Evolutionary conservation across 2,113 vertebrate species (phyloP).

Genomic region (Plectropomus leopardus): DNA sequence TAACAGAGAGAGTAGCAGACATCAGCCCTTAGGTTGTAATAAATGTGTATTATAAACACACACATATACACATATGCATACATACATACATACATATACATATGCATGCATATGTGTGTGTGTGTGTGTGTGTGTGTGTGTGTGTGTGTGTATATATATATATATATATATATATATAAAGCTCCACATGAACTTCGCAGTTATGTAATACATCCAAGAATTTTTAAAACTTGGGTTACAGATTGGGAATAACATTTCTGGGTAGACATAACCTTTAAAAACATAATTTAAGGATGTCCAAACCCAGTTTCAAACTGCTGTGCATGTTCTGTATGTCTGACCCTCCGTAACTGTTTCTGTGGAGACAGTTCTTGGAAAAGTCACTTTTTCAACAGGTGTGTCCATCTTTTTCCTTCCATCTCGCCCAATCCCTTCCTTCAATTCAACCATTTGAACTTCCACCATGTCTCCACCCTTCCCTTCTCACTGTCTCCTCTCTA

Average conservation of each 20-base stretch:
- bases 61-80: too few relatives aligned
- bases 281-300: background rate
- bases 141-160: too few relatives aligned
- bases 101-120: too few relatives aligned
- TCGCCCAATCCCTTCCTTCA: constrained; percentile 53
- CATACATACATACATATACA: too few relatives aligned
- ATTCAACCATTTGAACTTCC: constrained; percentile 47
- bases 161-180: too few relatives aligned
- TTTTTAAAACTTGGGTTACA: background rate
- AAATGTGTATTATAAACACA: too few relatives aligned
- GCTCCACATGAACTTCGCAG: too few relatives aligned
- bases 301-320: background rate
- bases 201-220: background rate
- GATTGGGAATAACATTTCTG: background rate
- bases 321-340: background rate
- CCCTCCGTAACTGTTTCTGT: background rate
- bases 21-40: too few relatives aligned
- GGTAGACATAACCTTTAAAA: background rate
- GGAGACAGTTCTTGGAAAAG: background rate
- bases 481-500: constrained; percentile 2
- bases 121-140: too few relatives aligned
- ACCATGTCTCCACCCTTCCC: constrained; percentile 29
- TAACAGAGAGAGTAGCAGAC: too few relatives aligned
- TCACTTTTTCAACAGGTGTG: constrained; percentile 44
- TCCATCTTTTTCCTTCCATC: constrained; percentile 61